These are phyloP conservation scores for Pachycephus smyrnensis DNA, from an alignment of 2,888 invertebrate genomes.

Conservation along the genomic window DNA sequence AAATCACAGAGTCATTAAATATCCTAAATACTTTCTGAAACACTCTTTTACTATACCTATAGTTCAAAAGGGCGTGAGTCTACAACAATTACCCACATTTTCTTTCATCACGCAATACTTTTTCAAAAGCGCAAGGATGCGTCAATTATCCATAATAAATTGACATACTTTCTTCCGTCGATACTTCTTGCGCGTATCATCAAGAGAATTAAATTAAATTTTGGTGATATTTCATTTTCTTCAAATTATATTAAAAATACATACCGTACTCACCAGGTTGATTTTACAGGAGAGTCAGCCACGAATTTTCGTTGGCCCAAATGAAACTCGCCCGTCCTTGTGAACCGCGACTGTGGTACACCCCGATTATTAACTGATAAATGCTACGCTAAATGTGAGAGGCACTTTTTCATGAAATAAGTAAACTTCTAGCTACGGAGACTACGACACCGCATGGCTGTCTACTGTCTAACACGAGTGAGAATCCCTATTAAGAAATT, in stretches of 20 bases:
- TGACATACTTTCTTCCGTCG: background rate
- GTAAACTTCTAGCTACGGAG: constrained; percentile 42
- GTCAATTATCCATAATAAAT: background rate
- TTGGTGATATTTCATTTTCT: background rate
- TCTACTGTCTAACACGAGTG: constrained; percentile 44
- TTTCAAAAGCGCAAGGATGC: background rate
- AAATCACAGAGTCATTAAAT: background rate
- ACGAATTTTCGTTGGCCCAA: background rate
- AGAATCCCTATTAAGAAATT: constrained; percentile 41
- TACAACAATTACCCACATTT: background rate
- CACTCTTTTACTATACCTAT: background rate
- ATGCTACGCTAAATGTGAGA: constrained; percentile 4
- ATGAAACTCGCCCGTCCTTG: background rate
- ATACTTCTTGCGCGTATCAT: background rate
- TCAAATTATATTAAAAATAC: background rate
- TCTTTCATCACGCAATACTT: background rate
- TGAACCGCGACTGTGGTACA: background rate
- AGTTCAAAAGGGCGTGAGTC: background rate
- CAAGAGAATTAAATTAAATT: no score
- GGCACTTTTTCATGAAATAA: constrained; percentile 22
- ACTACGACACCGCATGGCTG: constrained; percentile 49
- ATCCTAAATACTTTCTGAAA: no score
- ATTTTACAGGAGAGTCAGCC: background rate
- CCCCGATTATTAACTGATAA: background rate
- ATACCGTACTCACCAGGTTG: background rate